Conservation (phyloP, 2,797 vertebrate genomes). For the Trichosurus vulpecula region DNA sequence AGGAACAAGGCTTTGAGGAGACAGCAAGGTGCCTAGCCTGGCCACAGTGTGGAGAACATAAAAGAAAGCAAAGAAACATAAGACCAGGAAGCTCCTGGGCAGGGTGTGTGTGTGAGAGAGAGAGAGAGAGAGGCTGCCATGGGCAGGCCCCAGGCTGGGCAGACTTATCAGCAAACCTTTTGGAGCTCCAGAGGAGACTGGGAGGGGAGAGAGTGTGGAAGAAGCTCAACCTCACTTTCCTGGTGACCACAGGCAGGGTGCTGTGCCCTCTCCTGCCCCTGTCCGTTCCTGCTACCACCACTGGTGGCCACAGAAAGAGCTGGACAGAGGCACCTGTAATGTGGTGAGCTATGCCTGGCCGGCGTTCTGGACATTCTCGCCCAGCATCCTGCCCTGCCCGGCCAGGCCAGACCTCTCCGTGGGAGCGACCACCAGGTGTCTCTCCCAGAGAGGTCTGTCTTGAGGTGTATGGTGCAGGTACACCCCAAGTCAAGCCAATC, state of each 20-base stretch:
- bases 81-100: slow-evolving; percentile 38
- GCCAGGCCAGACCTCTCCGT: slow-evolving; percentile 80
- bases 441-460: slow-evolving; percentile 74
- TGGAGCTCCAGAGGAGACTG: slow-evolving; percentile 68
- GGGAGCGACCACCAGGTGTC: slow-evolving; percentile 63
- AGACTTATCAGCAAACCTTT: slow-evolving; percentile 17
- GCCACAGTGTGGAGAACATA: background rate
- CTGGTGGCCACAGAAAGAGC: background rate
- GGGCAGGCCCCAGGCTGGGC: slow-evolving; percentile 59
- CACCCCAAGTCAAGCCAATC: slow-evolving; percentile 65
- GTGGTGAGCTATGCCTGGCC: slow-evolving; percentile 93
- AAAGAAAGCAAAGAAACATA: background rate
- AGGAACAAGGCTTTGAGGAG: background rate
- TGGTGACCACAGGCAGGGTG: background rate
- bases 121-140: slow-evolving; percentile 35
- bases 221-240: slow-evolving; percentile 16
- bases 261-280: background rate
- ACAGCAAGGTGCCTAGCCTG: background rate
- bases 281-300: background rate
- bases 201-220: slow-evolving; percentile 41
- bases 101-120: slow-evolving; percentile 49
- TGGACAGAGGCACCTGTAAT: slow-evolving; percentile 80
- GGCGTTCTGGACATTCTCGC: slow-evolving; percentile 85
- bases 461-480: slow-evolving; percentile 82
- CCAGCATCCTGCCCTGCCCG: slow-evolving; percentile 78